These are phyloP conservation scores for Drosophila subobscura DNA, from an alignment of 1,140 invertebrate species.

Conservation along the genomic window DNA sequence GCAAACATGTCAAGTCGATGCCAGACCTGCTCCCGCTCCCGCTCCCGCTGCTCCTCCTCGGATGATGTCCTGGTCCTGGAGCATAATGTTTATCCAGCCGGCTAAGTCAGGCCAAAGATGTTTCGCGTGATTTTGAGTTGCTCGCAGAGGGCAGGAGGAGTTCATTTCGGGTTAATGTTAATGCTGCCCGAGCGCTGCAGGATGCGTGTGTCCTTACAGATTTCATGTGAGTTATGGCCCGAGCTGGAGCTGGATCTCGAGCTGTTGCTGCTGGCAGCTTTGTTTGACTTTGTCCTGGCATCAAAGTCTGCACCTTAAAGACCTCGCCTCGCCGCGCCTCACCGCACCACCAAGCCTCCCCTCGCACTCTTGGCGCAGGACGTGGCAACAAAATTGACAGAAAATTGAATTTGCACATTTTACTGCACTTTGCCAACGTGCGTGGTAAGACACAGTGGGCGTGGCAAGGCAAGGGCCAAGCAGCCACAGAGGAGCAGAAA, in stretches of 20 bases:
- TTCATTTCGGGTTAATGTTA: conserved; percentile 79
- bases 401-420: conserved; percentile 79
- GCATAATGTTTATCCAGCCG: conserved; percentile 77
- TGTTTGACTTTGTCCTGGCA: conserved; percentile 15
- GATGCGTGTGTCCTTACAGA: conserved; percentile 73
- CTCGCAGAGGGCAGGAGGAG: conserved; percentile 31
- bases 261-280: conserved; percentile 4
- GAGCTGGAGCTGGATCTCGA: not conserved
- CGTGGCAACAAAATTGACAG: conserved; percentile 57
- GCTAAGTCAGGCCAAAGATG: conserved; percentile 75
- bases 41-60: conserved; percentile 1
- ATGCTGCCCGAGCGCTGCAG: conserved; percentile 37
- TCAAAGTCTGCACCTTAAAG: conserved; percentile 28
- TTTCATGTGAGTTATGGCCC: conserved; percentile 78
- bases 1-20: conserved; percentile 75
- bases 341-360: conserved; percentile 2
- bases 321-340: not conserved
- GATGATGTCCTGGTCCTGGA: conserved; percentile 2
- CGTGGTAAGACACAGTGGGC: not conserved
- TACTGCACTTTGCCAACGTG: conserved; percentile 65
- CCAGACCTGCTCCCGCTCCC: conserved; percentile 14
- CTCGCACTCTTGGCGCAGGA: not conserved
- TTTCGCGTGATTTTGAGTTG: conserved; percentile 69
- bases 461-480: too few relatives aligned
- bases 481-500: not conserved